Evolutionary conservation across 2,797 vertebrate genomes (phyloP), one percentile per base, ranked within the genome.

Genomic region (Spinus olivaceus): DNA sequence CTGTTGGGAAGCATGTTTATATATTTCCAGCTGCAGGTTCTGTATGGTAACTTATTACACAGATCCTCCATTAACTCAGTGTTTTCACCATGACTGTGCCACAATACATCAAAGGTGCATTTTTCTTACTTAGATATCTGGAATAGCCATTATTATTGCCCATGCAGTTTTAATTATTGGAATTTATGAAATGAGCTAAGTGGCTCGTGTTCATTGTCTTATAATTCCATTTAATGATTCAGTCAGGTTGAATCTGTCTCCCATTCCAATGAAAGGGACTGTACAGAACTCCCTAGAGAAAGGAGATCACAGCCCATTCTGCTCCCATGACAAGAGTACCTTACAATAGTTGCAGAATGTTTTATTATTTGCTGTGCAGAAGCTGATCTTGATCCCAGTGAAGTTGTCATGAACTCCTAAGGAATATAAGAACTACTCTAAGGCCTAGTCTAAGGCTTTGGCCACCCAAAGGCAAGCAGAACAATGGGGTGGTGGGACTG

Each of bases 121-220:
- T 94, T 93, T 95, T 88, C 88, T 88, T 81, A 25, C 70, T 91
- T 83, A 8, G 28, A 12, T 95, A 88, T 47, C 81, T 90, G 63
- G 70, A 96, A 84, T 87, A 80, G 81, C 59, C 85, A 92, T 96
- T 96, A 96, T 93, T 94, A 94, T 94, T 91, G 66, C 91, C 80
- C 86, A 96, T 97, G 92, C 90, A 94, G 90, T 96, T 95, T 97
- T 97, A 97, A 96, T 96, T 93, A 86, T 79, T 95, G 69, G 93
- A 79, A 92, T 92, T 92, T 95, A 86, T 65, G 83, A 73, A 94
- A 95, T n/a, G 77, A 91, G 69, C 72, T 94, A 95, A 94, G 94
- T 96, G 86, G 81, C 57, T 95, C 57, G 91, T 92, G 84, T 82
- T 92, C 93, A 77, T 91, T 94, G 80, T 94, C 79, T 95, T 91